Evolutionary conservation across 2,888 invertebrate genomes (phyloP), one percentile per base, ranked within the genome.

Genomic region (Vanessa cardui): DNA sequence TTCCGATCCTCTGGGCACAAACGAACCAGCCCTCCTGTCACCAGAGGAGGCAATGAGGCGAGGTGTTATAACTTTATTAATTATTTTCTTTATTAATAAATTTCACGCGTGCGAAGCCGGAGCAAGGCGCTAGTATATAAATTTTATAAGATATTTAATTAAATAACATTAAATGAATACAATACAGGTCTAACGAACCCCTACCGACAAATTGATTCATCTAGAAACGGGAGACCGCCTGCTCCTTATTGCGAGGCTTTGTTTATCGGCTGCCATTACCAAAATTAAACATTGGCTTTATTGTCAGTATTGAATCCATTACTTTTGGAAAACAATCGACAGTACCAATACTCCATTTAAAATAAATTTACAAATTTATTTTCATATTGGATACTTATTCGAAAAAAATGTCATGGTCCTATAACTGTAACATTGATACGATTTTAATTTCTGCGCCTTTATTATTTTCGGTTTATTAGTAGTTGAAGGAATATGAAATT

Each of bases 191-290:
- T 84, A 85, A 83, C 80, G 78, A 79, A 70, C 77, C 77, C 81
- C 80, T 75, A 80, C 82, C 84, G 87, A 82, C 81, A 84, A 85
- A 89, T 88, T 77, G 84, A 81, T 80, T 82, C 80, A 80, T 83
- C 80, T 81, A 78, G 76, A 78, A 73, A 75, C 76, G 75, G 76
- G 74, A 72, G 73, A 65, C 74, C 78, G 74, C 72, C 75, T 71
- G 71, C 73, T 75, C 72, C 70, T 74, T 74, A 73, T 77, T 74
- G 60, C 63, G 65, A 54, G 20, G 58, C 58, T 69, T 77, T 72
- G 62, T 69, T 69, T 62, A 72, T 82, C 75, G 80, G 75, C 74
- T 72, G 74, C 76, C 79, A 83, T 85, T 84, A 83, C 74, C 75
- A 64, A 78, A 84, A 83, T 84, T 78, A 79, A 84, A 70, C 71